These are phyloP conservation scores for Nasonia vitripennis DNA, from an alignment of 1,140 invertebrate genomes.

Conservation along the genomic window DNA sequence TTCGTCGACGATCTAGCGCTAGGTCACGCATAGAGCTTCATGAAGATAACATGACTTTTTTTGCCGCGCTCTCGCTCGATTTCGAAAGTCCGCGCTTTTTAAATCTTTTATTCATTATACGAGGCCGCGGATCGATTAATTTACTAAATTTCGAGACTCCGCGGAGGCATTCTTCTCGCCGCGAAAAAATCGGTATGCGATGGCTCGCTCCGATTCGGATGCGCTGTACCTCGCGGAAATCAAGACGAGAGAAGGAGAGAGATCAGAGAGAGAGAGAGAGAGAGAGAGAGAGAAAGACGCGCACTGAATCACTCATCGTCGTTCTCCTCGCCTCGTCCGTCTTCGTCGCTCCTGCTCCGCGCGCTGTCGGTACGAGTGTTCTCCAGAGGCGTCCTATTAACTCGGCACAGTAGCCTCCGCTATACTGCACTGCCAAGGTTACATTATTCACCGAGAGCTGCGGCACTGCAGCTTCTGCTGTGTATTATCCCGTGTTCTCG, in stretches of 20 bases:
- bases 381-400: conserved; percentile 66
- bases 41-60: background rate
- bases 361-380: conserved; percentile 49
- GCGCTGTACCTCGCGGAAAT: conserved; percentile 34
- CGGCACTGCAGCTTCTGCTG: background rate
- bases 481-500: too few species aligned
- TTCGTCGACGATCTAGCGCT: conserved; percentile 34
- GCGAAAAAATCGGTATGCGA: conserved; percentile 11
- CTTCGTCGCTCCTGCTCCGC: conserved; percentile 50
- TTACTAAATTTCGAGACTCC: too few species aligned
- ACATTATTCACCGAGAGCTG: conserved; percentile 65
- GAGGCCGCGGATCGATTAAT: too few species aligned
- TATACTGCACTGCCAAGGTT: conserved; percentile 62
- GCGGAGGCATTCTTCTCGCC: too few species aligned
- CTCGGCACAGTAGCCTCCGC: conserved; percentile 49
- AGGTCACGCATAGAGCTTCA: conserved; percentile 19
- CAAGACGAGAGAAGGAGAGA: conserved; percentile 40
- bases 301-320: conserved; percentile 70
- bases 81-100: too few species aligned
- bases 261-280: conserved; percentile 49
- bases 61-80: too few species aligned
- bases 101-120: too few species aligned
- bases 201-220: conserved; percentile 48
- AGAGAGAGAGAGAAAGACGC: conserved; percentile 57
- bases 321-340: conserved; percentile 48